Evolutionary conservation across 2,797 vertebrate genomes (phyloP).

Genomic region (Ctenopoma multispine): DNA sequence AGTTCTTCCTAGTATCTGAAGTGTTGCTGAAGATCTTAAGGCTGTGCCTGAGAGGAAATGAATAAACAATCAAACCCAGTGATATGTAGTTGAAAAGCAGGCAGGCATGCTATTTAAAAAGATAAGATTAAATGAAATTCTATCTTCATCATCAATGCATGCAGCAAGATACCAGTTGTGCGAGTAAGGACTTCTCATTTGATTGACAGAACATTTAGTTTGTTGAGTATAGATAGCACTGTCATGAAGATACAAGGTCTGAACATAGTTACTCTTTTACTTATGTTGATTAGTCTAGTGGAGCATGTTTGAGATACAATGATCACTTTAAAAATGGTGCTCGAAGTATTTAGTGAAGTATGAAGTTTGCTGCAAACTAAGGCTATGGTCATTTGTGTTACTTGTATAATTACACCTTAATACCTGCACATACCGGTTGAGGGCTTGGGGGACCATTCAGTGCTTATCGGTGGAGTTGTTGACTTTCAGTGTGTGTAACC

Average conservation of each 20-base stretch:
- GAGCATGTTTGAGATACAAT: not conserved
- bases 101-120: conserved; percentile 9
- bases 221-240: not conserved
- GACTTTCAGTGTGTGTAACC: conserved; percentile 30
- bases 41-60: conserved; percentile 41
- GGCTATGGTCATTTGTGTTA: not conserved
- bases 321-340: too few relatives aligned
- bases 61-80: conserved; percentile 45
- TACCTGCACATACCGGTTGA: conserved; percentile 55
- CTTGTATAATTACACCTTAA: conserved; percentile 35
- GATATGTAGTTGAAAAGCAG: conserved; percentile 22
- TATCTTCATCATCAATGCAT: conserved; percentile 19
- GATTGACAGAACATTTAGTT: conserved; percentile 4
- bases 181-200: not conserved
- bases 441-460: conserved; percentile 27
- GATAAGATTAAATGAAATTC: conserved; percentile 19
- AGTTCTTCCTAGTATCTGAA: conserved; percentile 23
- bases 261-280: not conserved
- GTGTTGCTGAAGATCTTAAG: conserved; percentile 37
- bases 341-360: too few relatives aligned
- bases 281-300: not conserved
- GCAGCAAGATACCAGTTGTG: not conserved
- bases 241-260: not conserved
- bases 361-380: conserved; percentile 1
- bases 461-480: conserved; percentile 56